Conservation (phyloP, 2,113 vertebrate species). For the Steatornis caripensis region DNA sequence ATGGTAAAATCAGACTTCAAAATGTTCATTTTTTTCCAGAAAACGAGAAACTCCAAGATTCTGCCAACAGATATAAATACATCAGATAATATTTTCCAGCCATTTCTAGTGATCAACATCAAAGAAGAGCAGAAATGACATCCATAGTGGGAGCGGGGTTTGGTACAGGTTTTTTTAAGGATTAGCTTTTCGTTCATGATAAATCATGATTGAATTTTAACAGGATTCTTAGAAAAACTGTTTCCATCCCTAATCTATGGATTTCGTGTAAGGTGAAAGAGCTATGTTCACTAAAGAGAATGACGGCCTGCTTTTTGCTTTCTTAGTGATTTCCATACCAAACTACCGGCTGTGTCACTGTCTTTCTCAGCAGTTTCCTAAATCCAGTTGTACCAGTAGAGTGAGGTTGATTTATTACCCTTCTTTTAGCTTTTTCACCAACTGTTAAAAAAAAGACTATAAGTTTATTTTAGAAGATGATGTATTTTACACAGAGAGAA, state of each 20-base stretch:
- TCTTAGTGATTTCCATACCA: neutral
- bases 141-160: neutral
- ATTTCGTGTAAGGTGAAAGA: neutral
- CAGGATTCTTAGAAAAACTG: neutral
- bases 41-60: neutral
- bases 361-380: neutral
- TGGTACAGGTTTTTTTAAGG: neutral
- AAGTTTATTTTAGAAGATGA: neutral
- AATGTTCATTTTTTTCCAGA: neutral
- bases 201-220: neutral
- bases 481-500: neutral
- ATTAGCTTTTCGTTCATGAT: neutral
- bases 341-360: neutral
- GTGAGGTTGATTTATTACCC: neutral
- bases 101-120: neutral
- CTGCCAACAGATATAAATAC: neutral
- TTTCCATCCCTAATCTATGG: neutral
- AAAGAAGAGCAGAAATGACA: neutral
- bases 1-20: neutral
- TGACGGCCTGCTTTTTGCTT: neutral
- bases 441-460: neutral
- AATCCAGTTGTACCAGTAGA: constrained; percentile 4
- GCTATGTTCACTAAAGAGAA: neutral
- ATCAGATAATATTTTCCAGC: neutral
- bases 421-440: neutral